phyloP scores from a whole-genome alignment of 1,140 invertebrate genomes.

The Apis dorsata region DNA sequence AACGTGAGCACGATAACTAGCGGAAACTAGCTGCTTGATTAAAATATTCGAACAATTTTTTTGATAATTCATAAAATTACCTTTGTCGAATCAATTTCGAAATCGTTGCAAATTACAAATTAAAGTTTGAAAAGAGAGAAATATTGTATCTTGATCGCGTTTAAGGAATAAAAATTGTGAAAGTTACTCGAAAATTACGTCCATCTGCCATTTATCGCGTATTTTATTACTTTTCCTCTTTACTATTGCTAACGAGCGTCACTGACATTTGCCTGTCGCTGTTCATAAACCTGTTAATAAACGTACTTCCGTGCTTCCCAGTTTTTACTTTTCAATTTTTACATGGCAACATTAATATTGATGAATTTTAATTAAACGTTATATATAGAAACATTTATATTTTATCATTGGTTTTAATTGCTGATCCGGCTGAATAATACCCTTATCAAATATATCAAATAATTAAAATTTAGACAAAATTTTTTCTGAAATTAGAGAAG shows the following conservation, averaged over 20 bases:
- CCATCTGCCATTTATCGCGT: background rate
- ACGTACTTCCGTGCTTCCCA: background rate
- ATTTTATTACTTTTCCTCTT: background rate
- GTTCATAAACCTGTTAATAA: constrained; percentile 9
- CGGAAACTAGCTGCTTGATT: background rate
- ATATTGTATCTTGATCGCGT: too few species aligned
- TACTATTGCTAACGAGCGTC: background rate
- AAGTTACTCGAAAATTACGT: too few species aligned
- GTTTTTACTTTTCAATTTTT: background rate
- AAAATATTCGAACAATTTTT: background rate
- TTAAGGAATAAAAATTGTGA: too few species aligned
- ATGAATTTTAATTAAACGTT: constrained; percentile 9
- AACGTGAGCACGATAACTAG: constrained; percentile 10
- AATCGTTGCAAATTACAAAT: too few species aligned
- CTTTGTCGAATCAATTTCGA: background rate
- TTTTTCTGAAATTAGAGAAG: too few species aligned
- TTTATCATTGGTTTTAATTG: too few species aligned
- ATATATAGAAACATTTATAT: too few species aligned
- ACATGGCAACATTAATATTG: background rate
- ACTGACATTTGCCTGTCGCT: background rate
- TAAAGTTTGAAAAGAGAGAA: too few species aligned
- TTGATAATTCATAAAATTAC: background rate
- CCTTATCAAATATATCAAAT: too few species aligned
- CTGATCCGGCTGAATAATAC: too few species aligned
- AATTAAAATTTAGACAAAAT: too few species aligned